Evolutionary conservation across 2,113 vertebrate genomes (phyloP), one percentile per base, ranked within the genome.

Genomic region (Brachirus orientalis): DNA sequence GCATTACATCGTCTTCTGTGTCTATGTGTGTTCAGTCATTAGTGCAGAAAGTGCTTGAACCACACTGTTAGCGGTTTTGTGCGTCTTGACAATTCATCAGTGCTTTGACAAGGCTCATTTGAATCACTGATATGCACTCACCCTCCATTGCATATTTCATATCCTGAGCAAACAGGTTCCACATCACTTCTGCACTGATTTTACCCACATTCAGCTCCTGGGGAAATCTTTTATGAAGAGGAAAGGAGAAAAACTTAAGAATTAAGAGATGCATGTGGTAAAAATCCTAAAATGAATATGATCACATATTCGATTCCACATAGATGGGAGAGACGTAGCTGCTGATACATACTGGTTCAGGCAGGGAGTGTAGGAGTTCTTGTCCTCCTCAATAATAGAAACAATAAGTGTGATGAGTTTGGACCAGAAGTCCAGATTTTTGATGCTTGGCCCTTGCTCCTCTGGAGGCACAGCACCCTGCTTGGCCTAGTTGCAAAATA

Each of bases 71-170:
- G 35, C 14, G 14, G 57, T 11, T 6, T 11, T 22, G 50, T 58
- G 45, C 20, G 35, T 59, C 16, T 43, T 53, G 17, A 50, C 1
- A 3, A 37, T 22, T 53, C 36, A 40, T 48, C 28, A 10, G 37
- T 35, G 17, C 2, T 47, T n/a, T 64, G 56, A 33, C 6, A 28
- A 28, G 28, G 13, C 44, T n/a, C 69, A 61, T 46, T 47, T 52
- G 8, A 50, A 19, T 28, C 3, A 54, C 2, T 44, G n/a, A 2
- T 19, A 50, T 64, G 43, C 37, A 84, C 95, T 95, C 84, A 98
- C 98, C 98, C 88, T 99, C 98, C 97, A 99, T 98, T 0, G 98
- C 98, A 0, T 99, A 99, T 90, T 97, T 99, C 98, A 99, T 99
- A 86, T 99, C 98, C 84, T 99, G 98, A 84, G 98, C 97, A 88